phyloP scores from a whole-genome alignment of 2,797 vertebrate species.

The Chloroceryle amazona region DNA sequence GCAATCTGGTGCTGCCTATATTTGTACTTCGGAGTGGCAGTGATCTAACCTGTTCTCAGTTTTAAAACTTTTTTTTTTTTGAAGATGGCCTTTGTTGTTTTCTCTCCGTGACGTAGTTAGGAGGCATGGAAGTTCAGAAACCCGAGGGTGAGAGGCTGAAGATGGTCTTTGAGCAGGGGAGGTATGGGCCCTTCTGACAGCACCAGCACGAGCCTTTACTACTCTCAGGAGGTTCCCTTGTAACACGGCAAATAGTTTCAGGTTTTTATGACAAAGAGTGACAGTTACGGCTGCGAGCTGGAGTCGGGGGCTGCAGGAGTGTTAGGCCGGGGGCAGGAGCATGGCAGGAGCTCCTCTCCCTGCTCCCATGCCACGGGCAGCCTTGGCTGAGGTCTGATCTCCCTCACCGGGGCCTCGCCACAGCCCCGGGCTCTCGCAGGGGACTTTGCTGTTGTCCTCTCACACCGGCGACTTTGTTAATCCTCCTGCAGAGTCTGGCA shows the following conservation, averaged over 20 bases:
- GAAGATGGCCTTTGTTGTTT: neutral
- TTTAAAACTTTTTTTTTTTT: neutral
- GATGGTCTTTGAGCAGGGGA: neutral
- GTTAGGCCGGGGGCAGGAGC: fast-evolving
- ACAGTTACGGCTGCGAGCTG: neutral
- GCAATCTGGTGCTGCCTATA: conserved; percentile 29
- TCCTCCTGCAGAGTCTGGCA: neutral
- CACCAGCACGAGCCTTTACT: neutral
- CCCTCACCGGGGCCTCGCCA: fast-evolving
- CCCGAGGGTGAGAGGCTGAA: neutral
- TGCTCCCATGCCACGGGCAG: fast-evolving
- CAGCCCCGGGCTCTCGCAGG: fast-evolving
- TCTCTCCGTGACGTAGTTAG: neutral
- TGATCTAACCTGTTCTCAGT: neutral
- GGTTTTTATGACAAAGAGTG: neutral
- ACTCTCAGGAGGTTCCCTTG: neutral
- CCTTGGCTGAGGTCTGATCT: neutral
- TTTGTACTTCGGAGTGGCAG: neutral
- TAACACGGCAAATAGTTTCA: neutral
- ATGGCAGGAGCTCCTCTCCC: neutral
- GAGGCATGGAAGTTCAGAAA: neutral
- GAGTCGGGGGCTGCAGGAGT: fast-evolving
- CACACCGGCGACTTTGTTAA: neutral
- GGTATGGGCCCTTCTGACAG: neutral
- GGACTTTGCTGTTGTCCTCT: neutral